Percentiles rank a stretch among this genome's conserved stretches.
Conservation (phyloP, 1,140 invertebrate species). For the Habropoda laboriosa region DNA sequence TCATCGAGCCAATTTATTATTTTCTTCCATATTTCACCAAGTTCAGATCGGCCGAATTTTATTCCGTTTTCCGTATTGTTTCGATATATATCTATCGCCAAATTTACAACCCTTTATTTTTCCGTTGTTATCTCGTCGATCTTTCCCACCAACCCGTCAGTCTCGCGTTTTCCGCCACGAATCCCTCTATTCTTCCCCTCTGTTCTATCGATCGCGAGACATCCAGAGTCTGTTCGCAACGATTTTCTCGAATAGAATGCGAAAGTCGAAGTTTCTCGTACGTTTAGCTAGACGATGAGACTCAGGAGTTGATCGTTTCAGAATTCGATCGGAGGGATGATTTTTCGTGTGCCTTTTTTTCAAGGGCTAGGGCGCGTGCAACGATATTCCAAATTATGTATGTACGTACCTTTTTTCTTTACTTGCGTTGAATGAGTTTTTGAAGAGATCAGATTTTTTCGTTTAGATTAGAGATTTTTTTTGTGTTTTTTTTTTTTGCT, state of each 20-base stretch:
- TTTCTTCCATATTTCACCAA: too few relatives aligned
- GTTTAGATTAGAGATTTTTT: slow-evolving; percentile 1
- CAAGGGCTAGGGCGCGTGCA: not conserved
- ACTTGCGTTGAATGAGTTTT: not conserved
- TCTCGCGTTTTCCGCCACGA: slow-evolving; percentile 14
- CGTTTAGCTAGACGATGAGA: slow-evolving; percentile 24
- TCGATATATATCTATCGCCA: too few relatives aligned
- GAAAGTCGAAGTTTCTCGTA: slow-evolving; percentile 11
- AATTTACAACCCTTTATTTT: too few relatives aligned
- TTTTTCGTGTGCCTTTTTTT: not conserved
- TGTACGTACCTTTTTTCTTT: not conserved
- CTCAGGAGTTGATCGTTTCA: slow-evolving; percentile 12
- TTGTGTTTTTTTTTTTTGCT: too few relatives aligned
- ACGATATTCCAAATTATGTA: not conserved
- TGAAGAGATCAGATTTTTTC: not conserved
- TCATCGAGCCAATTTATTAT: not conserved
- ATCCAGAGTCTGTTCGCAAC: slow-evolving; percentile 11
- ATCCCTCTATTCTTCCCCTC: not conserved
- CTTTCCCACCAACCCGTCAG: not conserved
- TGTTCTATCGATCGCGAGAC: too few relatives aligned
- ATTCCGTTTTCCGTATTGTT: not conserved
- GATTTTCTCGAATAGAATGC: slow-evolving; percentile 26
- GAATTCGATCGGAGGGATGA: slow-evolving; percentile 25
- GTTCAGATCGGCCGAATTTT: too few relatives aligned
- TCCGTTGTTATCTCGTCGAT: not conserved